Conservation (phyloP, 2,113 vertebrate genomes). For the Onychostoma macrolepis region DNA sequence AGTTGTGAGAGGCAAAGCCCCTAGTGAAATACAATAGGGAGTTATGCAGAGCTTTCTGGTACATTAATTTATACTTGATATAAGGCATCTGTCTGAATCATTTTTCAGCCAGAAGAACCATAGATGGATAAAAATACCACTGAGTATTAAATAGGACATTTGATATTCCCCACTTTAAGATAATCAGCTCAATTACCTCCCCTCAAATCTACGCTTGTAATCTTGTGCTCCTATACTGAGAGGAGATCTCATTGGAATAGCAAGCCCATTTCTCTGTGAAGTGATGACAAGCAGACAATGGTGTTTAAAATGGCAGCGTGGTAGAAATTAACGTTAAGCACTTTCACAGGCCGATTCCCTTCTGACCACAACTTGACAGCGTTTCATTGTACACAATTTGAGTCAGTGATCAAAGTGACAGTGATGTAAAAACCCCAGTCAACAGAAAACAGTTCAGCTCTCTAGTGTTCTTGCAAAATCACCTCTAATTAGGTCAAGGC, state of each 20-base stretch:
- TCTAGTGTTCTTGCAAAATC: constrained; percentile 26
- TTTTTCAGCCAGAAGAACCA: neutral
- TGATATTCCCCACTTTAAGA: constrained; percentile 22
- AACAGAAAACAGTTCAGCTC: constrained; percentile 30
- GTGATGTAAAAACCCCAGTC: constrained; percentile 4
- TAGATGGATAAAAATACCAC: constrained; percentile 21
- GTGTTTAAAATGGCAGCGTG: constrained; percentile 46
- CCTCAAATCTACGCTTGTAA: neutral
- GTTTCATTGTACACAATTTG: constrained; percentile 35
- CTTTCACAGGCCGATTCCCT: constrained; percentile 36
- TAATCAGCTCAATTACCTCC: constrained; percentile 31
- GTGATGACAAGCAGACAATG: constrained; percentile 50
- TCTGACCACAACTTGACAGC: constrained; percentile 38
- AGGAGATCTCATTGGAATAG: constrained; percentile 28
- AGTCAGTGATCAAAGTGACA: constrained; percentile 41
- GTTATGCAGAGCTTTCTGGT: neutral
- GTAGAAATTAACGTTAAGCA: constrained; percentile 50
- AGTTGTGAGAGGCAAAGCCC: neutral
- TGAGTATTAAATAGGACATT: constrained; percentile 25
- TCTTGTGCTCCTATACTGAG: constrained; percentile 9
- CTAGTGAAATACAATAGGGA: neutral
- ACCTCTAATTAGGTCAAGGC: constrained; percentile 42
- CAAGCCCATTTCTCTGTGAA: constrained; percentile 33
- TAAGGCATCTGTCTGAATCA: neutral
- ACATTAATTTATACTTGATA: constrained; percentile 1